Base-by-base conservation (phyloP, 2,797 vertebrate species). In the Clarias fuscus region DNA sequence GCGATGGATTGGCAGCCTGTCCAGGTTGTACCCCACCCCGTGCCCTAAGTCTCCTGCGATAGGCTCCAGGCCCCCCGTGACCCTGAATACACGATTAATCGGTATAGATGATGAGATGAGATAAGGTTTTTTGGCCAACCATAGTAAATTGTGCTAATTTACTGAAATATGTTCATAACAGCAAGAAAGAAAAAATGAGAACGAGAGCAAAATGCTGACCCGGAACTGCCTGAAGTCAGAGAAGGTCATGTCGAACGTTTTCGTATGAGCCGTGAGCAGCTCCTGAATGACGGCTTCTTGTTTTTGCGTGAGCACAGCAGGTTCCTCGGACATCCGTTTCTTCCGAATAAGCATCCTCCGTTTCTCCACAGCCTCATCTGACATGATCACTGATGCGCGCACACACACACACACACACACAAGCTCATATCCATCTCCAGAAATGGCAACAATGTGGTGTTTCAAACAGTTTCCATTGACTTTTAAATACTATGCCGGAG, bases 381-480 rank as follows among this genome's bases (percentile, higher is more conserved):
- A 96, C 96, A 97, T 97, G 91, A 97, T 95, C 94, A 97, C 96
- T 97, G 33, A 76, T 5, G 56, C 72, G 86, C 53, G 86, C 4
- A 65, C 30, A 96, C 95, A 89, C 82, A 72, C n/a, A 37, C 70
- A 72, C 48, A 48, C 48, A 48, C 48, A 72, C n/a, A 91, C 95
- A 48, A 6, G 20, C 33, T 17, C 18, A 71, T 40, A 17, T 20
- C 18, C 68, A 71, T 40, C 68, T 22, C 8, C 7, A 71, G 68
- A 18, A 71, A 11, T 40, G 18, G 68, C 18, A 37, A 71, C 18
- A 71, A 71, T 20, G 14, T 56, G 24, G 24, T 75, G 14, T n/a
- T 76, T 76, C 20, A 17, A 75, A 27, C 24, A 56, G 72, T 53
- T 73, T 14, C 11, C 48, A 2, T 11, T 24, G 40, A 11, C 22